Conservation (phyloP, 2,888 invertebrate genomes). For the Drosophila niveifrons region DNA sequence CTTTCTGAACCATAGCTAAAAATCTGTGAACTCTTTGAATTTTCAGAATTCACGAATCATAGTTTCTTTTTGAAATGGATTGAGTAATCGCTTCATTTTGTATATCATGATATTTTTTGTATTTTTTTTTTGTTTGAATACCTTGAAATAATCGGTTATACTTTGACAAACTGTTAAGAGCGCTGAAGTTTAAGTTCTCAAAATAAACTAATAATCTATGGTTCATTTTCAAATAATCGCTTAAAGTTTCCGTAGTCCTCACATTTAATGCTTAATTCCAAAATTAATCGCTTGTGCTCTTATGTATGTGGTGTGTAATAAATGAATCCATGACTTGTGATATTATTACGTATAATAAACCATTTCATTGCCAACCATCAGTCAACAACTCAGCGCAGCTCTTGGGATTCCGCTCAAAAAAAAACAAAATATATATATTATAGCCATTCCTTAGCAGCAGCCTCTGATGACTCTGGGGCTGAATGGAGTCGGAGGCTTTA, state of each 20-base stretch:
- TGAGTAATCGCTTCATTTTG: too few species aligned
- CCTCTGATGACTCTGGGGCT: not conserved
- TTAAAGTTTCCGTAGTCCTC: not conserved
- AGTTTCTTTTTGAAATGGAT: not conserved
- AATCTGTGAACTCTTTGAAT: not conserved
- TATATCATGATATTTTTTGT: too few species aligned
- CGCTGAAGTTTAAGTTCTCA: too few species aligned
- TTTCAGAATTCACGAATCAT: not conserved
- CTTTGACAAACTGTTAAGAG: too few species aligned
- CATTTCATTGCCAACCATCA: slow-evolving; percentile 64
- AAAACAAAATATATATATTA: slow-evolving; percentile 24
- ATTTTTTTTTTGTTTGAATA: too few species aligned
- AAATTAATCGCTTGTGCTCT: slow-evolving; percentile 1
- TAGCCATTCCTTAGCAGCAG: slow-evolving; percentile 41
- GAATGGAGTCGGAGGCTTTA: not conserved
- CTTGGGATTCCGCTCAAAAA: slow-evolving; percentile 18
- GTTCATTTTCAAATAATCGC: not conserved
- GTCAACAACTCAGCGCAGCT: slow-evolving; percentile 40
- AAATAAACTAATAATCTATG: too few species aligned
- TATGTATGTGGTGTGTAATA: slow-evolving; percentile 17
- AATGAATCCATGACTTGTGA: slow-evolving; percentile 38
- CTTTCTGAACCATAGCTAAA: not conserved
- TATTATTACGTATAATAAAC: slow-evolving; percentile 48
- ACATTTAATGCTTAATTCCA: not conserved
- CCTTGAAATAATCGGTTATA: too few species aligned